Base-by-base conservation (phyloP, 2,113 vertebrate genomes). In the Campylomormyrus tamandua region DNA sequence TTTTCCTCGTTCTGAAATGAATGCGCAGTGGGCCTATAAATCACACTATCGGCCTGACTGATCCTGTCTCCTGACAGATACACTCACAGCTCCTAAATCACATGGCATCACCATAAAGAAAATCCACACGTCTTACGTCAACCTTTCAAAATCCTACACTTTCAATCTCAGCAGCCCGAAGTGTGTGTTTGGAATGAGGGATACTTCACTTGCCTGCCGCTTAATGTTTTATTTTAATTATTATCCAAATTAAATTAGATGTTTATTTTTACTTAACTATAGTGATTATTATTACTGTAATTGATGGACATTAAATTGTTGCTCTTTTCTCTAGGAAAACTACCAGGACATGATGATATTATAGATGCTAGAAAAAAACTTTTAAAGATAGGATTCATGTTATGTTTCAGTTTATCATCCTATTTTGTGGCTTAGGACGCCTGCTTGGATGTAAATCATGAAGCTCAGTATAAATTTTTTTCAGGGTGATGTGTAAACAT, bases 11-110 rank as follows among this genome's bases (percentile, higher is more conserved):
- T 87, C 17, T 90, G 84, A 89, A 87, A 58, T 46, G 70, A 87
- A 87, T 70, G 83, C 58, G 53, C 89, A 74, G 83, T 74, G 83
- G 84, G 83, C 53, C 89, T 45, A 90, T 90, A 90, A 87, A 90
- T 90, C 84, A 90, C 62, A 45, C 89, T 52, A 52, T 87, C 62
- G 77, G 89, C 89, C 84, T 90, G 84, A 77, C 89, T 83, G 89
- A 87, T 90, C 85, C 89, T 86, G 74, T 87, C 89, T 90, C 39
- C 85, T 87, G 84, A 90, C 58, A 77, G 62, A 42, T 87, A 87
- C 80, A 89, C 77, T 89, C 35, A 52, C 89, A 45, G 42, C 85
- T 90, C 89, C 85, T 77, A 53, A 90, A 87, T 87, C 77, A 90
- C 89, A 53, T 21, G 49, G 56, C 48, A 87, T 87, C 42, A 87